A percentile compares a stretch with the other conserved stretches of the same genome.
Evolutionary conservation across 1,140 invertebrate species (phyloP).

Genomic region (Diachasmimorpha longicaudata): DNA sequence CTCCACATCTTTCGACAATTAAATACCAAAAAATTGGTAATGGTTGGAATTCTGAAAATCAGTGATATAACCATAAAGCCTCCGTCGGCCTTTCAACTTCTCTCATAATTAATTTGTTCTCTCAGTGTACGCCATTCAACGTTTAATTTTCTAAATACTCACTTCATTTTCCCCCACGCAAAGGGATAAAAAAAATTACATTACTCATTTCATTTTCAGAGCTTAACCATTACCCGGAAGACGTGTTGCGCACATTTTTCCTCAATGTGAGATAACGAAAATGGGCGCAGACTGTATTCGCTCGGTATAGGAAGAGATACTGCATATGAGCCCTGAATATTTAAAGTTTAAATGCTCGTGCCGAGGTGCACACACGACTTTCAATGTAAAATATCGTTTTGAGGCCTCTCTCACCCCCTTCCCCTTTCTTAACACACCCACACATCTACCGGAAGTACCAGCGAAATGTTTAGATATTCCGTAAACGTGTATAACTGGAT

Average conservation of each 20-base stretch:
- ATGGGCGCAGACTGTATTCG: neutral
- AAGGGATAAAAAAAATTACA: neutral
- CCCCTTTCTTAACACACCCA: neutral
- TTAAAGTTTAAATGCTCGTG: neutral
- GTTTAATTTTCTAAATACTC: too few relatives aligned
- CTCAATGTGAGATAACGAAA: conserved; percentile 1
- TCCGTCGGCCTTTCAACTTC: too few relatives aligned
- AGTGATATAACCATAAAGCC: too few relatives aligned
- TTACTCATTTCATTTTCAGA: neutral
- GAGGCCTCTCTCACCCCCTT: neutral
- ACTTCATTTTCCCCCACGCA: neutral
- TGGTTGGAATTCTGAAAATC: too few relatives aligned
- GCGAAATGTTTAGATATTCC: neutral
- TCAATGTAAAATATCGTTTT: conserved; percentile 8
- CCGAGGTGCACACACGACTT: neutral
- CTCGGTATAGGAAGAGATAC: neutral
- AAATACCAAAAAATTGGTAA: too few relatives aligned
- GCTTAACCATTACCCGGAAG: neutral
- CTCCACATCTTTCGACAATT: too few relatives aligned
- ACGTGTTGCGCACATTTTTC: neutral
- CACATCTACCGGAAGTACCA: neutral
- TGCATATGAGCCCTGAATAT: conserved; percentile 18
- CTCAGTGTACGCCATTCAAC: too few relatives aligned
- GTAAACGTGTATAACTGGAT: neutral
- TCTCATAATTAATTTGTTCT: too few relatives aligned